These are phyloP conservation scores for Podarcis muralis DNA, from an alignment of 2,113 vertebrate species.

Conservation along the genomic window DNA sequence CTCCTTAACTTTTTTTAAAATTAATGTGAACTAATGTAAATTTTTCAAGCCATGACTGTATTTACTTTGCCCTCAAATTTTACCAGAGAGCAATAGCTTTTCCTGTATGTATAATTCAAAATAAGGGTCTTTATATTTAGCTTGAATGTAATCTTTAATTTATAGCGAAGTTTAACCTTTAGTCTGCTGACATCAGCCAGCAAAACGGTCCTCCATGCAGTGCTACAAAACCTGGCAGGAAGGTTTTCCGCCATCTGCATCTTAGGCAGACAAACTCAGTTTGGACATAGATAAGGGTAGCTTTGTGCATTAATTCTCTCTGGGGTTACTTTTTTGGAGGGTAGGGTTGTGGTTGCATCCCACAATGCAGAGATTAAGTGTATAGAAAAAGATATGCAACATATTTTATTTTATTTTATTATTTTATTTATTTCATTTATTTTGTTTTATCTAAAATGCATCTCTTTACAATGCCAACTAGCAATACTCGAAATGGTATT, in stretches of 20 bases:
- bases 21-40: constrained; percentile 6
- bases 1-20: not conserved
- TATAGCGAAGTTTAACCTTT: constrained; percentile 46
- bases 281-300: not conserved
- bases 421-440: too few species aligned
- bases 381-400: too few species aligned
- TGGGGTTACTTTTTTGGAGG: not conserved
- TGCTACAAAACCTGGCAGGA: constrained; percentile 23
- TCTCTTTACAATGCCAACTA: too few species aligned
- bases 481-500: too few species aligned
- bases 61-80: constrained; percentile 37
- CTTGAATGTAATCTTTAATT: constrained; percentile 55
- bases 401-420: too few species aligned
- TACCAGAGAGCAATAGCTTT: constrained; percentile 26
- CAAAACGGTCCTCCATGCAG: not conserved
- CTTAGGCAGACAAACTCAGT: not conserved
- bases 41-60: constrained; percentile 5
- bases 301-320: not conserved
- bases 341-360: not conserved
- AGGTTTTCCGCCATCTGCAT: constrained; percentile 18
- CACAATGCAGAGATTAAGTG: not conserved
- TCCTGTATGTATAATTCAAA: constrained; percentile 51
- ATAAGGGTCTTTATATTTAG: constrained; percentile 35
- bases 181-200: not conserved
- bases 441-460: too few species aligned